A percentile compares a stretch with the other conserved stretches of the same genome.
These are phyloP conservation scores for Enteromius radiatus DNA, from an alignment of 2,797 vertebrate species.

Conservation along the genomic window DNA sequence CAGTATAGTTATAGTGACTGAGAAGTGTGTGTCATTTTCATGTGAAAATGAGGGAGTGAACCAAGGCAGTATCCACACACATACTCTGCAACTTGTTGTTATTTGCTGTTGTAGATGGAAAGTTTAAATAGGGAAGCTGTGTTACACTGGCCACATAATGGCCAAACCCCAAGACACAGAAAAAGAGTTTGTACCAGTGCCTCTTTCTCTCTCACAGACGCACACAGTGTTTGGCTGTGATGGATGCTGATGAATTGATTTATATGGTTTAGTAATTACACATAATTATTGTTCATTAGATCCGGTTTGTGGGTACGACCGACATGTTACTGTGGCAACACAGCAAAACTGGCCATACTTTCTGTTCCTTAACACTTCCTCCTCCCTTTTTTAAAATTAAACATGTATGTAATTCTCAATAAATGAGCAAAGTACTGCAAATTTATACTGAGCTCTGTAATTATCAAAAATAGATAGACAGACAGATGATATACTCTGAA, in stretches of 20 bases:
- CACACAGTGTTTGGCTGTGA: conserved; percentile 60
- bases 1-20: neutral
- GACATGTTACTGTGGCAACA: conserved; percentile 1
- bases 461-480: neutral
- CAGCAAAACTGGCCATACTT: neutral
- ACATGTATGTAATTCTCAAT: neutral
- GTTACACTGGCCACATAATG: conserved; percentile 63
- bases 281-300: conserved; percentile 69
- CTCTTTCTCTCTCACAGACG: conserved; percentile 19
- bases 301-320: conserved; percentile 66
- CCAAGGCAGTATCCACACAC: conserved; percentile 20
- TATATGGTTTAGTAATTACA: conserved; percentile 67
- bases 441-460: neutral
- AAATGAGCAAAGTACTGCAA: neutral
- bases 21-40: conserved; percentile 8
- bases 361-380: neutral
- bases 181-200: conserved; percentile 6
- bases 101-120: conserved; percentile 80
- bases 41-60: conserved; percentile 14
- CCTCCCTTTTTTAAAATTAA: neutral
- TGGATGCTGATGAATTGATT: conserved; percentile 69
- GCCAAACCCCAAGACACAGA: conserved; percentile 43
- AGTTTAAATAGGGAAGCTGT: conserved; percentile 72
- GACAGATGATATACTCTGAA: neutral
- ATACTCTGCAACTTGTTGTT: conserved; percentile 69